Percentiles rank a stretch among this genome's conserved stretches.
phyloP scores from a whole-genome alignment of 1,140 invertebrate species.

The Diprion similis region DNA sequence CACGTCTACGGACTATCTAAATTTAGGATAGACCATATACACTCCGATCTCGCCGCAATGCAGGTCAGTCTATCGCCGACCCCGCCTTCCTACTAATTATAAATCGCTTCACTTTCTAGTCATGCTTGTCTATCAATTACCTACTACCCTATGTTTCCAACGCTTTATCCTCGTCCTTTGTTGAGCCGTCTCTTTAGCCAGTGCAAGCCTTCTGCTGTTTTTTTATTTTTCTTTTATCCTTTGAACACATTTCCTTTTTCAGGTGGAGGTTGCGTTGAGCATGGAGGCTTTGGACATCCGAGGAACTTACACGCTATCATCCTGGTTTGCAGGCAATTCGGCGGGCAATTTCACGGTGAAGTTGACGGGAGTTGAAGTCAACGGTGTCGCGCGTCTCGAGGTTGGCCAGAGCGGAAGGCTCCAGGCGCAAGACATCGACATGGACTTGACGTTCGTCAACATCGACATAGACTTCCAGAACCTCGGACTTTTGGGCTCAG shows the following conservation, averaged over 20 bases:
- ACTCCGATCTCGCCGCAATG: constrained; percentile 72
- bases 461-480: constrained; percentile 84
- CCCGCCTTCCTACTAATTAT: not conserved
- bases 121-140: not conserved
- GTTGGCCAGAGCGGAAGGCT: constrained; percentile 77
- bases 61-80: constrained; percentile 57
- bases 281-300: constrained; percentile 73
- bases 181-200: too few species aligned
- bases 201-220: constrained; percentile 9
- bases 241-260: constrained; percentile 29
- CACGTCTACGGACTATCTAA: constrained; percentile 78
- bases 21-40: constrained; percentile 74
- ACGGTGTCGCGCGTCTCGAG: constrained; percentile 70
- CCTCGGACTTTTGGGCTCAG: constrained; percentile 74
- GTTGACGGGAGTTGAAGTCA: constrained; percentile 72
- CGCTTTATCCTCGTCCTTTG: too few species aligned
- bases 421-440: constrained; percentile 76
- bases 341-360: constrained; percentile 79
- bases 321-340: constrained; percentile 70
- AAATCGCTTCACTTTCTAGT: not conserved
- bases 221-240: constrained; percentile 15
- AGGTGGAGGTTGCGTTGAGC: constrained; percentile 72
- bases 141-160: too few species aligned
- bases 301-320: constrained; percentile 78
- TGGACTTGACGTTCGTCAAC: constrained; percentile 80